Evolutionary conservation across 1,140 invertebrate species (phyloP).

Genomic region (Pogonomyrmex californicus): DNA sequence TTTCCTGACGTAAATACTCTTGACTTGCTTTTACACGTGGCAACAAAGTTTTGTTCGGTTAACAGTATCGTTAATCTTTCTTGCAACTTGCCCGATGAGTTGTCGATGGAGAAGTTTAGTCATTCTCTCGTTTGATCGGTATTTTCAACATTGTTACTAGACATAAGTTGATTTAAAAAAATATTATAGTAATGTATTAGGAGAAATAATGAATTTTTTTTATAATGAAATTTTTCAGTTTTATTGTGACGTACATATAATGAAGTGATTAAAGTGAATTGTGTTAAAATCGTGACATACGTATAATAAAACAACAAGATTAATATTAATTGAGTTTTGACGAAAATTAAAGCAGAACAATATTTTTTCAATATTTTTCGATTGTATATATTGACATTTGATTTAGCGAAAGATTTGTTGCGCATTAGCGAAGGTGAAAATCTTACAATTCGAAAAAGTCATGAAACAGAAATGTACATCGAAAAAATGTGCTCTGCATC

Average conservation of each 20-base stretch:
- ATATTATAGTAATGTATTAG: not conserved
- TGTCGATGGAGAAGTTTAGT: conserved; percentile 30
- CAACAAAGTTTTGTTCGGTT: conserved; percentile 43
- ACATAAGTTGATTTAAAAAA: not conserved
- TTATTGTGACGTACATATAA: not conserved
- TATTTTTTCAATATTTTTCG: not conserved
- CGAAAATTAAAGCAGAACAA: not conserved
- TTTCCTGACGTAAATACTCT: conserved; percentile 13
- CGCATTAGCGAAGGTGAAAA: not conserved
- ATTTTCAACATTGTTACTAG: not conserved
- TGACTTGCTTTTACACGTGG: conserved; percentile 22
- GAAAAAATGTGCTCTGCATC: not conserved
- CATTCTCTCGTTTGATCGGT: not conserved
- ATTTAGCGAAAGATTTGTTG: conserved; percentile 1
- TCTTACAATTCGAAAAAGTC: conserved; percentile 14
- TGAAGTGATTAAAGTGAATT: not conserved
- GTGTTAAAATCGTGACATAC: not conserved
- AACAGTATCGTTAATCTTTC: conserved; percentile 53
- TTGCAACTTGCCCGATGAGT: conserved; percentile 41
- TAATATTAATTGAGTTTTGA: conserved; percentile 20
- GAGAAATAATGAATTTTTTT: not conserved
- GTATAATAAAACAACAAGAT: conserved; percentile 1
- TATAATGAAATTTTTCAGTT: not conserved
- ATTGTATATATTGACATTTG: not conserved
- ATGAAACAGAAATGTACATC: not conserved